These are phyloP conservation scores for Odontophorus gujanensis DNA, from an alignment of 2,113 vertebrate species.

Conservation along the genomic window DNA sequence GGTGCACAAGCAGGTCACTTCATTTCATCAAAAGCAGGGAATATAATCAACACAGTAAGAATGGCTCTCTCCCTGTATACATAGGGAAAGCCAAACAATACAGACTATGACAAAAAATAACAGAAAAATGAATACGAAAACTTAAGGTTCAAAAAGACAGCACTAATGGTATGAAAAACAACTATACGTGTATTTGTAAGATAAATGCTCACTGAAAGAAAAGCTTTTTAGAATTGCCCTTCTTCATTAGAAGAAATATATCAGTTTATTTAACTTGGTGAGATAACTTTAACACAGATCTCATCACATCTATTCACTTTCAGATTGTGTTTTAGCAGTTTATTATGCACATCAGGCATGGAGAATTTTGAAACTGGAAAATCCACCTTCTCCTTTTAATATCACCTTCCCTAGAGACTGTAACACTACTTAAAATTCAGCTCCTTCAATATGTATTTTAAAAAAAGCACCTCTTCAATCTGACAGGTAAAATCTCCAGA, in stretches of 20 bases:
- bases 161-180: background rate
- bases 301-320: background rate
- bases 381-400: background rate
- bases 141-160: background rate
- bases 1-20: background rate
- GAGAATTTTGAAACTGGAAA: background rate
- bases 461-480: constrained; percentile 11
- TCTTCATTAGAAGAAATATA: background rate
- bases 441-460: background rate
- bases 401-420: background rate
- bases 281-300: background rate
- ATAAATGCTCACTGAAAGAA: background rate
- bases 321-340: background rate
- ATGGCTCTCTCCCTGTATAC: background rate
- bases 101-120: background rate
- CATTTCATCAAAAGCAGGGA: background rate
- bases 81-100: background rate
- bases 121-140: background rate
- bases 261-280: background rate
- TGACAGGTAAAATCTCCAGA: constrained; percentile 49
- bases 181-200: background rate
- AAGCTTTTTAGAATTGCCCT: background rate
- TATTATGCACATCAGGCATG: background rate
- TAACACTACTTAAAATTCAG: constrained; percentile 6
- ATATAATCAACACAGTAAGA: background rate